These are phyloP conservation scores for Elymnias hypermnestra DNA, from an alignment of 1,140 invertebrate genomes.

Conservation along the genomic window DNA sequence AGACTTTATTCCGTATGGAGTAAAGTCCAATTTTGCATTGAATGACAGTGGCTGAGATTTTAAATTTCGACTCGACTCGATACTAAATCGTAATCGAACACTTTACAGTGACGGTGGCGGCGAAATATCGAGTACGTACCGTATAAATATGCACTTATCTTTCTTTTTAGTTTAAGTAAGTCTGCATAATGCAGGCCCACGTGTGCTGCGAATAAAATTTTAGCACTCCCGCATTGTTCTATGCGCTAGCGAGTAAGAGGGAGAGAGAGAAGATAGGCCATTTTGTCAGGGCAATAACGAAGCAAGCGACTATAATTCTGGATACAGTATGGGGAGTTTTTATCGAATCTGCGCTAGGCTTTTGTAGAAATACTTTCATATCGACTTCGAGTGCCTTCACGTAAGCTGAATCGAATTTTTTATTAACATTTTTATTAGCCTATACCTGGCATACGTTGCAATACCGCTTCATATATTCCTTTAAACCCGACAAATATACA, in stretches of 20 bases:
- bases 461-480: too few species aligned
- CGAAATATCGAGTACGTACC: slow-evolving; percentile 62
- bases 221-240: slow-evolving; percentile 62
- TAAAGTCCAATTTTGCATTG: slow-evolving; percentile 23
- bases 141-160: slow-evolving; percentile 74
- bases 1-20: slow-evolving; percentile 5
- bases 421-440: background rate
- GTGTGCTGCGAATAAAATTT: slow-evolving; percentile 72
- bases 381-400: slow-evolving; percentile 10
- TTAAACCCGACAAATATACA: too few species aligned
- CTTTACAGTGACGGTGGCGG: slow-evolving; percentile 62
- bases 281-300: slow-evolving; percentile 52
- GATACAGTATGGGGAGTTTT: slow-evolving; percentile 42
- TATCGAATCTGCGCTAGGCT: slow-evolving; percentile 38
- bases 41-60: slow-evolving; percentile 33
- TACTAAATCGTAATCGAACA: slow-evolving; percentile 76
- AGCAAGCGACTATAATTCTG: slow-evolving; percentile 50
- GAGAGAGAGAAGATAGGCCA: slow-evolving; percentile 44
- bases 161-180: slow-evolving; percentile 69
- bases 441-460: too few species aligned
- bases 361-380: slow-evolving; percentile 31
- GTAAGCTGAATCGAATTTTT: background rate
- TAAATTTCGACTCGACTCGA: slow-evolving; percentile 49
- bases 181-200: slow-evolving; percentile 68
- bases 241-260: slow-evolving; percentile 27